Base-by-base conservation (phyloP, 2,888 invertebrate genomes). In the Steinernema carpocapsae region DNA sequence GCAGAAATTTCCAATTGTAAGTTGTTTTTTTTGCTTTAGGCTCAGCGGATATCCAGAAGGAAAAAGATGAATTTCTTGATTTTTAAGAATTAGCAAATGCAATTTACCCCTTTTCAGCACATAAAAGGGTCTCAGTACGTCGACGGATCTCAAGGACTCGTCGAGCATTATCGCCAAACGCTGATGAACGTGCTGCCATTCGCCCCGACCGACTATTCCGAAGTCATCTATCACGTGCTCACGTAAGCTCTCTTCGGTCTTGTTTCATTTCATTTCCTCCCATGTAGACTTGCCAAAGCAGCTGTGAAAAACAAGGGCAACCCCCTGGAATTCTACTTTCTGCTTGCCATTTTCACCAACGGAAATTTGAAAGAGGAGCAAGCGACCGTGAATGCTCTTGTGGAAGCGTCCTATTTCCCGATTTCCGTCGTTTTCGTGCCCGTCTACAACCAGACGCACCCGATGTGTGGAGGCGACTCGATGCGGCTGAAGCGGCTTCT, bases 181-280 rank as follows among this genome's bases (percentile, higher is more conserved):
- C 87, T 91, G 26, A 85, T 89, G 74, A 88, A 88, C 74, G 89
- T 91, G 0, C 78, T 79, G 80, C 88, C 91, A 19, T 91, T 89
- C 81, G 91, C 91, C 0, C 91, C 91, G 3, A 91, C 91, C 6
- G 91, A 91, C 83, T 91, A 91, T 84, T 89, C 91, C n/a, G 91
- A 91, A 4, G 88, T 90, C 43, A 90, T 91, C 71, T 90, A 90
- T 79, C 90, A 91, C 84, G 88, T 90, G 22, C 87, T 88, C 37
- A 89, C 86, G 88, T 89, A 80, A 80, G 84, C 19, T 73, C 19
- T 80, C 32, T 48, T 32, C 29, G 10, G 10, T n/a, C n/a, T n/a
- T n/a, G n/a, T n/a, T n/a, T n/a, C n/a, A n/a, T n/a, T n/a, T n/a
- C n/a, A n/a, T n/a, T n/a, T n/a, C 48, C 4, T 10, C 19, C 2